Evolutionary conservation across 2,888 invertebrate genomes (phyloP).

Genomic region (Rhagium mordax): DNA sequence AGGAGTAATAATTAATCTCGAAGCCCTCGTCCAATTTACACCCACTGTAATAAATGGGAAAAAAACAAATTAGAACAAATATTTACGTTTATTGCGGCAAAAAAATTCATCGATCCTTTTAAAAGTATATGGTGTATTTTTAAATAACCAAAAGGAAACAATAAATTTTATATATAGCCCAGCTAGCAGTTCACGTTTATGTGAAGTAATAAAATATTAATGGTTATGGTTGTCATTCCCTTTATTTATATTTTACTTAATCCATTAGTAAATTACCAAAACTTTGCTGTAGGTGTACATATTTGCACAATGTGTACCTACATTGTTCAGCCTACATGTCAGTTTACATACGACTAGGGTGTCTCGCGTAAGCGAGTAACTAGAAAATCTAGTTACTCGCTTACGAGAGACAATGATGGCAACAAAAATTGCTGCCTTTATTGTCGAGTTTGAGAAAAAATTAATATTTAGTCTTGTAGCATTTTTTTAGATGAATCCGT

Average conservation of each 20-base stretch:
- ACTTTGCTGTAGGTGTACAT: background rate
- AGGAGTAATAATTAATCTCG: too few species aligned
- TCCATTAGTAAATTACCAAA: constrained; percentile 3
- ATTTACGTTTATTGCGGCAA: background rate
- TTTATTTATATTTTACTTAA: constrained; percentile 1
- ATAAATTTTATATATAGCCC: background rate
- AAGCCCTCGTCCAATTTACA: too few species aligned
- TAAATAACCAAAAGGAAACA: background rate
- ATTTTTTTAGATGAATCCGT: too few species aligned
- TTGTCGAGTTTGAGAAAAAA: too few species aligned
- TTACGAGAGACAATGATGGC: too few species aligned
- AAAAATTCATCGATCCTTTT: background rate
- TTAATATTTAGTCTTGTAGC: too few species aligned
- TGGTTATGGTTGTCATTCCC: background rate
- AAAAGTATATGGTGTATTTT: background rate
- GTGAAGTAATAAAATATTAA: background rate
- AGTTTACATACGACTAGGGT: too few species aligned
- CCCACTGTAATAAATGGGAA: background rate
- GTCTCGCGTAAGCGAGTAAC: too few species aligned
- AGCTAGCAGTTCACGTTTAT: background rate
- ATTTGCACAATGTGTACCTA: too few species aligned
- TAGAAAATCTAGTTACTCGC: too few species aligned
- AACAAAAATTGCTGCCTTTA: too few species aligned
- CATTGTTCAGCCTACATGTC: too few species aligned
- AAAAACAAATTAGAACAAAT: background rate